Percentiles rank a stretch among this genome's conserved stretches.
These are phyloP conservation scores for Phalacrocorax pelagicus DNA, from an alignment of 2,113 vertebrate species.

Conservation along the genomic window DNA sequence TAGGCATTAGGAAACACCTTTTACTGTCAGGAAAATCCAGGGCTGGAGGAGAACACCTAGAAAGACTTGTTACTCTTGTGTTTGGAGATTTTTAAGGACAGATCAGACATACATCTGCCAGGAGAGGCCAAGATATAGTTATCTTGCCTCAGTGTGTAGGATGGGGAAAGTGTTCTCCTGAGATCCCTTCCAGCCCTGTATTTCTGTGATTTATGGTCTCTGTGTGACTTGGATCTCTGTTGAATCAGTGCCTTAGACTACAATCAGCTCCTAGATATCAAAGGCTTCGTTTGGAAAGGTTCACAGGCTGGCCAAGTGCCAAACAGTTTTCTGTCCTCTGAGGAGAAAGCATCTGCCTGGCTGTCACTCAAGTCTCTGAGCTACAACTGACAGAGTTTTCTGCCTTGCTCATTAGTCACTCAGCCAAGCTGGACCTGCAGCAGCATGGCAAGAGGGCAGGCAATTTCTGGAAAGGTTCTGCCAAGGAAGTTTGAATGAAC, in stretches of 20 bases:
- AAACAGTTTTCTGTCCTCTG: not conserved
- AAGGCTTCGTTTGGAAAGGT: not conserved
- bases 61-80: not conserved
- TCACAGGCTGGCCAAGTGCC: not conserved
- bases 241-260: not conserved
- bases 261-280: not conserved
- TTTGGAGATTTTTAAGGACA: not conserved
- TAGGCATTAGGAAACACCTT: not conserved
- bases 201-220: not conserved
- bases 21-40: not conserved
- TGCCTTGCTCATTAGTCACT: not conserved
- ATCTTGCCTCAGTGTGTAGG: not conserved
- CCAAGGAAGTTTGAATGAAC: not conserved
- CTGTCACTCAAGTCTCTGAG: not conserved
- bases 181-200: not conserved
- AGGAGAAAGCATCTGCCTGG: not conserved
- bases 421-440: not conserved
- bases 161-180: not conserved
- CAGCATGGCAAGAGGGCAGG: not conserved
- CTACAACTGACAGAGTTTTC: not conserved
- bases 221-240: not conserved
- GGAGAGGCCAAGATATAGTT: not conserved
- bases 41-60: not conserved
- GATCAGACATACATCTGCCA: not conserved
- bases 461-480: not conserved